Conservation (phyloP, 1,140 invertebrate species). For the Cydia fagiglandana region DNA sequence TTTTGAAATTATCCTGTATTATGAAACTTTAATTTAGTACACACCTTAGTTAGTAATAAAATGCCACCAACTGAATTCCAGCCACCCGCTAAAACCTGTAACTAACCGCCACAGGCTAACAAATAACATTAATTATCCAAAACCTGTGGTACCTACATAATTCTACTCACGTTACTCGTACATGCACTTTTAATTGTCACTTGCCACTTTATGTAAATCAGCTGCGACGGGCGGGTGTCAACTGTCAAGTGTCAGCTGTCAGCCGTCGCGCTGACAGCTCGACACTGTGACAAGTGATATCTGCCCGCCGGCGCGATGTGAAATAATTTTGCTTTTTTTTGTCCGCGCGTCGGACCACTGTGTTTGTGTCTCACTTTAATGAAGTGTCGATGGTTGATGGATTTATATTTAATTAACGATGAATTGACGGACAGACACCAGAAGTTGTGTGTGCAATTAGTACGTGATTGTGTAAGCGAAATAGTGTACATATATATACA, state of each 20-base stretch:
- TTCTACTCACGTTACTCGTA: conserved; percentile 23
- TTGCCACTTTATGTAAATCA: conserved; percentile 67
- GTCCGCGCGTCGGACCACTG: conserved; percentile 33
- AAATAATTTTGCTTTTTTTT: conserved; percentile 47
- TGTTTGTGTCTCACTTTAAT: conserved; percentile 22
- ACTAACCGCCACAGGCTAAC: conserved; percentile 29
- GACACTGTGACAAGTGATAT: conserved; percentile 59
- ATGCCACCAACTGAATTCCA: background rate
- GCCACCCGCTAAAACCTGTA: conserved; percentile 30
- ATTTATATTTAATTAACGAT: conserved; percentile 6
- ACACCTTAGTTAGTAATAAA: background rate
- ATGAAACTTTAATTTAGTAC: too few relatives aligned
- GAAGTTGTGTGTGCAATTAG: too few relatives aligned
- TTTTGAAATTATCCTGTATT: too few relatives aligned
- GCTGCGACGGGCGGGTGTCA: conserved; percentile 52
- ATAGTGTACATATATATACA: too few relatives aligned
- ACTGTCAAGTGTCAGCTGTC: conserved; percentile 46
- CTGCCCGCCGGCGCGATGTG: conserved; percentile 48
- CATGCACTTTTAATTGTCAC: conserved; percentile 63
- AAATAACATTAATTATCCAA: background rate
- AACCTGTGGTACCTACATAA: conserved; percentile 2
- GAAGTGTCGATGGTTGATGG: conserved; percentile 9
- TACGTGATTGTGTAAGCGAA: too few relatives aligned
- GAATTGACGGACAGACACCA: too few relatives aligned
- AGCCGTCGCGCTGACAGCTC: conserved; percentile 46